Conservation (phyloP, 2,113 vertebrate species). For the Pituophis catenifer region DNA sequence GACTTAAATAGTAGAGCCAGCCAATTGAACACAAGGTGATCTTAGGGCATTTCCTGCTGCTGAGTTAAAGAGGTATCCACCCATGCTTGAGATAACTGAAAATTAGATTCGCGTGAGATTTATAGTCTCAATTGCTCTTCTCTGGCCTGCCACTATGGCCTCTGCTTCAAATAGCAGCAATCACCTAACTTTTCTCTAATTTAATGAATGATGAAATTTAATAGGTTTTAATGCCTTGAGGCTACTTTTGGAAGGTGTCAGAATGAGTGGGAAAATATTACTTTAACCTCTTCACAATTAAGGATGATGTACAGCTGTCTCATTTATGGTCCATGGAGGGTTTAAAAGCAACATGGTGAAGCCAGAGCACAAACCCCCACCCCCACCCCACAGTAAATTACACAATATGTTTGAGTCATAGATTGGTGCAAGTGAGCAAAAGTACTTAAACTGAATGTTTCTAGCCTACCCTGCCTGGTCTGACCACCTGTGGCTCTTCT, state of each 20-base stretch:
- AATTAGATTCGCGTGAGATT: neutral
- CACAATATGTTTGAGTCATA: neutral
- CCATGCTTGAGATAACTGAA: neutral
- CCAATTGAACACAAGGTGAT: neutral
- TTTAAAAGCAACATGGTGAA: neutral
- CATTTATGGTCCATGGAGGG: neutral
- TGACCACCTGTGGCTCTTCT: neutral
- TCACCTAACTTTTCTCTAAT: neutral
- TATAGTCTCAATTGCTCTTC: neutral
- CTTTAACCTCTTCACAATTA: neutral
- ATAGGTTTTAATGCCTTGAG: neutral
- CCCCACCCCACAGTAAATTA: neutral
- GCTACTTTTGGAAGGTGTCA: neutral
- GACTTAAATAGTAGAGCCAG: neutral
- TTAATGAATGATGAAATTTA: neutral
- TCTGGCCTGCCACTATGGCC: neutral
- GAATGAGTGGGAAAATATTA: neutral
- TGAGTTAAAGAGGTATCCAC: neutral
- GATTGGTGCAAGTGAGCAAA: neutral
- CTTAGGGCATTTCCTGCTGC: neutral
- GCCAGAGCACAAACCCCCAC: neutral
- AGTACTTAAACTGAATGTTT: neutral
- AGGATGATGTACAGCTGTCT: neutral
- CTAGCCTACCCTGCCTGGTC: neutral
- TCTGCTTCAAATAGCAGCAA: neutral